Base-by-base conservation (phyloP, 2,113 vertebrate genomes). In the Passerina amoena region DNA sequence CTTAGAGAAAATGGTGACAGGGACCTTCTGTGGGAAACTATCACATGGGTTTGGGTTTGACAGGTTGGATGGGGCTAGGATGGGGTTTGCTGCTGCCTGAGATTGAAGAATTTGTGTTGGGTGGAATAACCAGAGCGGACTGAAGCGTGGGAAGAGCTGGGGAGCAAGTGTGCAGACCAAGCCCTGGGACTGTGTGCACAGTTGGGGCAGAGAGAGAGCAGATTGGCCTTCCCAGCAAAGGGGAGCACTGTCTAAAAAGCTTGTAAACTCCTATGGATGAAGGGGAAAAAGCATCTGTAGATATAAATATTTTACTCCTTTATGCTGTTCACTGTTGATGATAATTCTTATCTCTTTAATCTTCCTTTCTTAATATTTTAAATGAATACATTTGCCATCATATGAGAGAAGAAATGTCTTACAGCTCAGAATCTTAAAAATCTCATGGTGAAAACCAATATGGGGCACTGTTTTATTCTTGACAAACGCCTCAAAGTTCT, bases 1-100 rank as follows among this genome's bases (percentile, higher is more conserved):
- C 53, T 85, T 77, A 44, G 66, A 85, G 44, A 60, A 89, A 61
- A 90, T 53, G 78, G 82, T 92, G 96, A 82, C 82, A 70, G 66
- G 28, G 75, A 88, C 65, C 56, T 94, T 92, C 65, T 89, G 66
- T 8, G 5, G 57, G 48, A 65, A 85, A 42, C 42, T 66, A 65
- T 71, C 10, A 6, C n/a, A 27, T 3, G 11, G 70, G 25, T 42
- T 72, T 82, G 25, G 31, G 16, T 82, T 92, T 82, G 85, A 57
- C 70, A 93, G 57, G 37, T 60, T 85, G 65, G 53, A 60, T 87
- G 70, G 56, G 56, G 24, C 21, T 47, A 16, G 11, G 40, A n/a
- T 21, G 56, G 61, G 8, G 19, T 85, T 82, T 89, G 31, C 51
- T 72, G 53, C 57, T 91, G 77, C 31, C 48, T 87, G 81, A 61